A percentile compares a stretch with the other conserved stretches of the same genome.
phyloP scores from a whole-genome alignment of 92 coral and sea anemone species.

The Zoanthus solanderi region DNA sequence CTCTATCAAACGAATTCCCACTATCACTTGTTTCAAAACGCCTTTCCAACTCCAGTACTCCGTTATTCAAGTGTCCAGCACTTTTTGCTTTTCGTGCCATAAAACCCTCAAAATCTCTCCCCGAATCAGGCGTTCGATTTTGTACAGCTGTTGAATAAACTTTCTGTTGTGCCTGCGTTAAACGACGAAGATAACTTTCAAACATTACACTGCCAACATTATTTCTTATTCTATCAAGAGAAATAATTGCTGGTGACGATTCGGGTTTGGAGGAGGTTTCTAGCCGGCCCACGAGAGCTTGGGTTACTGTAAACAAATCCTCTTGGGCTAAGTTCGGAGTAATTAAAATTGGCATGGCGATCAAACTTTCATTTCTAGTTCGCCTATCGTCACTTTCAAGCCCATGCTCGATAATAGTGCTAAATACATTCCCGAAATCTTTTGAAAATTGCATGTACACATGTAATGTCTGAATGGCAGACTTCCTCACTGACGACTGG shows the following conservation, averaged over 20 bases:
- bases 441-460: conserved; percentile 95
- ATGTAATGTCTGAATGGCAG: conserved; percentile 97
- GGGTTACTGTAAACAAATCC: conserved; percentile 94
- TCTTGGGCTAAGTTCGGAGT: conserved; percentile 96
- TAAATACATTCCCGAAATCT: conserved; percentile 88
- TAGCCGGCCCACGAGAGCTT: conserved; percentile 89
- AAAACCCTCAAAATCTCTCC: conserved; percentile 67
- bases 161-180: conserved; percentile 79
- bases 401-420: conserved; percentile 94
- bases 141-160: conserved; percentile 78
- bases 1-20: conserved; percentile 75
- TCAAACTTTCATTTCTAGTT: conserved; percentile 91
- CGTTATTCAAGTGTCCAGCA: conserved; percentile 86
- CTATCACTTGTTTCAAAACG: conserved; percentile 66
- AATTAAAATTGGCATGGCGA: conserved; percentile 94
- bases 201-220: conserved; percentile 89
- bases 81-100: conserved; percentile 92
- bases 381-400: conserved; percentile 93
- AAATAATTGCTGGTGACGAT: conserved; percentile 89
- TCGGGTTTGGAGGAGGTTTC: conserved; percentile 84
- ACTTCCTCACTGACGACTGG: conserved; percentile 92
- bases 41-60: conserved; percentile 62
- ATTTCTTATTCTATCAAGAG: conserved; percentile 92
- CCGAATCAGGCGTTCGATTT: conserved; percentile 68
- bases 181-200: conserved; percentile 82